A percentile compares a stretch with the other conserved stretches of the same genome.
Conservation (phyloP, 2,888 invertebrate species). For the Zonitis immaculata region DNA sequence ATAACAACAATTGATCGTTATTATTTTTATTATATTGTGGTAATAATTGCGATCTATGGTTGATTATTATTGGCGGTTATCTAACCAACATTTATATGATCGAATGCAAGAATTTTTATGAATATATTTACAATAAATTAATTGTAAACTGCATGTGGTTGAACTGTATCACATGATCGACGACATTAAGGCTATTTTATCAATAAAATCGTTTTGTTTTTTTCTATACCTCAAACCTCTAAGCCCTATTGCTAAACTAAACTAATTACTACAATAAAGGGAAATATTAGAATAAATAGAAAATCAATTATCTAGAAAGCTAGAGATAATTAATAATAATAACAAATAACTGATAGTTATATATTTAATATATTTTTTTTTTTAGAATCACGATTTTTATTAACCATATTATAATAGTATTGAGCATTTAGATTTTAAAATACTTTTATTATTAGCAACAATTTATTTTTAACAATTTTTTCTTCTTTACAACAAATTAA, state of each 20-base stretch:
- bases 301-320: slow-evolving; percentile 5
- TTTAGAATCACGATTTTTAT: slow-evolving; percentile 1
- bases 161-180: slow-evolving; percentile 21
- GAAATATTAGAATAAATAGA: no score
- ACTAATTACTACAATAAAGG: neutral
- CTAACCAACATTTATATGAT: slow-evolving; percentile 18
- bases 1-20: neutral
- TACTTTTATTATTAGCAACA: neutral
- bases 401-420: neutral
- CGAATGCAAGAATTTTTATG: slow-evolving; percentile 10
- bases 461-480: neutral
- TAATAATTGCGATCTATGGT: neutral
- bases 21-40: neutral
- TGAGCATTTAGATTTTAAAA: neutral
- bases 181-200: slow-evolving; percentile 19
- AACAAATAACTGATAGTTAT: neutral
- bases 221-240: slow-evolving; percentile 3
- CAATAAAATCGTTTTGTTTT: no score
- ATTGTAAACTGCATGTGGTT: slow-evolving; percentile 11
- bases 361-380: no score
- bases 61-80: no score
- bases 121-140: slow-evolving; percentile 15
- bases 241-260: neutral
- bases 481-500: slow-evolving; percentile 8
- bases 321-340: neutral